Evolutionary conservation across 2,113 vertebrate species (phyloP).

Genomic region (Myodes glareolus): DNA sequence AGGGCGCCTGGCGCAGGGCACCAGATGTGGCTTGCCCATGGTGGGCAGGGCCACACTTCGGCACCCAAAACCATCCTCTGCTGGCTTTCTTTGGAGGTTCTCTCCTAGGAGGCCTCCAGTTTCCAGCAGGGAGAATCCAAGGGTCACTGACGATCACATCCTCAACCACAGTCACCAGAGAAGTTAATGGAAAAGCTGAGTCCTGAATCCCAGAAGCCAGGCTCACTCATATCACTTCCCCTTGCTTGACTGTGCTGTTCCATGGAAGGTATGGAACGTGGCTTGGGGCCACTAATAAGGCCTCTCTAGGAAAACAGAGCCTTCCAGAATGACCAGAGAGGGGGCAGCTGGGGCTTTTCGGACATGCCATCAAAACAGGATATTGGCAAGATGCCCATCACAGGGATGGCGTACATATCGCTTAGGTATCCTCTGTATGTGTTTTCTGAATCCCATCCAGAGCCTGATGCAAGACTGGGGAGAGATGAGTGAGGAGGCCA

Average conservation of each 20-base stretch:
- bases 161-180: not conserved
- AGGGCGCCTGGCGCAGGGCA: slow-evolving; percentile 50
- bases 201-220: slow-evolving; percentile 4
- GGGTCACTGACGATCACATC: not conserved
- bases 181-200: not conserved
- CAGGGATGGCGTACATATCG: slow-evolving; percentile 48
- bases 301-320: slow-evolving; percentile 1
- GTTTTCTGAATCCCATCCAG: slow-evolving; percentile 56
- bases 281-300: not conserved
- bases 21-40: not conserved
- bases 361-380: slow-evolving; percentile 45
- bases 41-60: not conserved
- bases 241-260: not conserved
- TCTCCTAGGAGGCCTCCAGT: not conserved
- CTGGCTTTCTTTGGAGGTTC: not conserved
- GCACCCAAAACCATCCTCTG: not conserved
- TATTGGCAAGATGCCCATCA: slow-evolving; percentile 51
- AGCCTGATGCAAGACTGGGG: slow-evolving; percentile 15
- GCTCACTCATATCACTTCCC: not conserved
- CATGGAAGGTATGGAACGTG: not conserved
- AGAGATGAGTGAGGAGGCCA: not conserved
- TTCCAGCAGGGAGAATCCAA: not conserved
- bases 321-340: not conserved
- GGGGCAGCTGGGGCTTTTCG: slow-evolving; percentile 38
- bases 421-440: slow-evolving; percentile 42